phyloP scores from a whole-genome alignment of 2,113 vertebrate genomes.

The Aphyosemion australe region DNA sequence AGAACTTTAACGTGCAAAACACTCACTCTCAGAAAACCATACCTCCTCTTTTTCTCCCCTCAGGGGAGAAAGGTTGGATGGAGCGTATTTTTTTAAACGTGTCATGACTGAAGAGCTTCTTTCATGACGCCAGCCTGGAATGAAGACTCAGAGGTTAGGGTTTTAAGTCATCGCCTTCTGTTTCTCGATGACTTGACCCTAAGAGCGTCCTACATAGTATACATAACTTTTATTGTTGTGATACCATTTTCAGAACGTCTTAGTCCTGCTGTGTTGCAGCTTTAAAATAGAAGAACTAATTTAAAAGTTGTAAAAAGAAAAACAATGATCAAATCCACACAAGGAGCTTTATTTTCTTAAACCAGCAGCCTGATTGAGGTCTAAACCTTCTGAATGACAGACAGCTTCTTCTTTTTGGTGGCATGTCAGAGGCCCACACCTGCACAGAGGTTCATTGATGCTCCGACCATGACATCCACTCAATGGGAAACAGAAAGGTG shows the following conservation, averaged over 20 bases:
- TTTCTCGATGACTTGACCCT: not conserved
- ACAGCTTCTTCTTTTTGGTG: slow-evolving; percentile 45
- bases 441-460: slow-evolving; percentile 69
- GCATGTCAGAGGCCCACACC: slow-evolving; percentile 38
- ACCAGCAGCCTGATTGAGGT: slow-evolving; percentile 33
- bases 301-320: slow-evolving; percentile 24
- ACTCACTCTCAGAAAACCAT: slow-evolving; percentile 23
- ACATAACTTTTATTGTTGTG: slow-evolving; percentile 8
- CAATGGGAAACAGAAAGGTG: slow-evolving; percentile 49
- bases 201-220: slow-evolving; percentile 30
- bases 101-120: slow-evolving; percentile 66
- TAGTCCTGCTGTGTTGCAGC: not conserved
- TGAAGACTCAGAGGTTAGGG: slow-evolving; percentile 23
- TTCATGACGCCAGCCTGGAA: slow-evolving; percentile 54
- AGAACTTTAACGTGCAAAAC: slow-evolving; percentile 14
- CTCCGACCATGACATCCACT: slow-evolving; percentile 19
- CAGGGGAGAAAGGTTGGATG: slow-evolving; percentile 40
- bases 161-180: slow-evolving; percentile 50
- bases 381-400: slow-evolving; percentile 38
- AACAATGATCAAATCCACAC: not conserved
- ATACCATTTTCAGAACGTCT: not conserved
- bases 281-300: slow-evolving; percentile 5
- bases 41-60: slow-evolving; percentile 38
- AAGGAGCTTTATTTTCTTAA: not conserved
- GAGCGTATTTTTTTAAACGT: slow-evolving; percentile 45